Evolutionary conservation across 1,140 invertebrate species (phyloP).

Genomic region (Drosophila lacertosa): DNA sequence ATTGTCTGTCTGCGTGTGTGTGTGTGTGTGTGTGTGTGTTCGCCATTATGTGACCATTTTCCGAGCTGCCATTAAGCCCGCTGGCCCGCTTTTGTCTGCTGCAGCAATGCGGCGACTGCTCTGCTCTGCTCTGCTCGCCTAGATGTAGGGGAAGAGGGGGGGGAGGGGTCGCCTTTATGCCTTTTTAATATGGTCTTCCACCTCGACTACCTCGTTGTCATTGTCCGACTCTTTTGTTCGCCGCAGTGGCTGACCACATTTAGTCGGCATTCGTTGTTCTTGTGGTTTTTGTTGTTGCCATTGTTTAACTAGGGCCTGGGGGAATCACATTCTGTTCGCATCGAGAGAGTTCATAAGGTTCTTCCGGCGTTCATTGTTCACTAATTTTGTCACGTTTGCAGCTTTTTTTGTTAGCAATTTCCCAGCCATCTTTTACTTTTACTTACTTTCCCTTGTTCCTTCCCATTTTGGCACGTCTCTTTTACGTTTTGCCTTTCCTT

Average conservation of each 20-base stretch:
- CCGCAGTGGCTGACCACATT: slow-evolving; percentile 73
- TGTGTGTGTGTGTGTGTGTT: slow-evolving; percentile 22
- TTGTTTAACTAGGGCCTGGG: slow-evolving; percentile 50
- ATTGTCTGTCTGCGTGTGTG: slow-evolving; percentile 1
- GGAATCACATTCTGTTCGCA: slow-evolving; percentile 54
- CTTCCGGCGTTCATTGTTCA: slow-evolving; percentile 71
- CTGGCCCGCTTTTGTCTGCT: slow-evolving; percentile 39
- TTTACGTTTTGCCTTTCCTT: slow-evolving; percentile 21
- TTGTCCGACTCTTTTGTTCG: slow-evolving; percentile 71
- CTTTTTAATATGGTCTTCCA: slow-evolving; percentile 56
- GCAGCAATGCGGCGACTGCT: background rate
- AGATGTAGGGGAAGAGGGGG: too few species aligned
- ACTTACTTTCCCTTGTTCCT: slow-evolving; percentile 30
- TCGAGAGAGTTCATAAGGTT: slow-evolving; percentile 66
- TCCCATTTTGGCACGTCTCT: slow-evolving; percentile 2
- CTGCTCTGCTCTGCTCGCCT: too few species aligned
- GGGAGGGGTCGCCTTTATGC: slow-evolving; percentile 31
- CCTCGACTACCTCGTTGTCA: slow-evolving; percentile 51
- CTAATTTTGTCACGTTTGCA: slow-evolving; percentile 83
- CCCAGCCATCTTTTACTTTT: slow-evolving; percentile 57
- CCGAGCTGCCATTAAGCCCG: slow-evolving; percentile 39
- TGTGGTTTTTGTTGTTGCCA: slow-evolving; percentile 43
- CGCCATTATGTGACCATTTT: slow-evolving; percentile 47
- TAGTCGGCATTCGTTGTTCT: slow-evolving; percentile 43
- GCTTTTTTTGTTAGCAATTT: slow-evolving; percentile 71